Evolutionary conservation across 2,113 vertebrate species (phyloP), one percentile per base, ranked within the genome.

Genomic region (Paramisgurnus dabryanus): DNA sequence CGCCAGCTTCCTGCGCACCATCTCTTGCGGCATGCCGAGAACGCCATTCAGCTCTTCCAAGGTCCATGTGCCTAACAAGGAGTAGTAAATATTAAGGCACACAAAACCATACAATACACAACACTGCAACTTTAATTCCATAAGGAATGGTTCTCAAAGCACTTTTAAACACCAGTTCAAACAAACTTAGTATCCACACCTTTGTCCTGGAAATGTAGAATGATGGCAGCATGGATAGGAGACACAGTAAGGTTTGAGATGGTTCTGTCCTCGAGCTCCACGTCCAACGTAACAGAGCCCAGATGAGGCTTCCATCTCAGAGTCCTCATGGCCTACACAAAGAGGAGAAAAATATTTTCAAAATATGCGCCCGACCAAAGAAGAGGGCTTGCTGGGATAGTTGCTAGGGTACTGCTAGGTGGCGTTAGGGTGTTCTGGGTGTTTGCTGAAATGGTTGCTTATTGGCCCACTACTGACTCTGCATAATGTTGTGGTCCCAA

Each of bases 221-320:
- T 94, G 89, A 98, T 94, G 79, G 98, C 96, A 0, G 98, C 97
- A 4, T 99, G 98, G 84, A 98, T 93, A 0, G 98, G 97, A 0
- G 98, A 95, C 22, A 99, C 97, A 0, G 94, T 95, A 71, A 99
- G 91, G 87, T 92, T 89, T 4, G 94, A 92, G 43, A 99, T 91
- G 0, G 93, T 96, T n/a, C 98, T 94, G 77, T 99, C 96, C 0
- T 96, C 95, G 88, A 99, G 91, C 91, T 98, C 96, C 86, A 99
- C 87, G 0, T 99, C 97, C 93, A 99, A 90, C 27, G 93, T 96
- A 82, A 98, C 97, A 1, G 96, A 93, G 6, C 98, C 98, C 81
- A 99, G 91, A 40, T 96, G 97, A 85, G 97, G 93, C 89, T 98
- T 99, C 98, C 98, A 99, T 92, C 94, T 98, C 85, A 99, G 93